phyloP scores from a whole-genome alignment of 2,797 vertebrate species.

The Leucoraja ocellata region DNA sequence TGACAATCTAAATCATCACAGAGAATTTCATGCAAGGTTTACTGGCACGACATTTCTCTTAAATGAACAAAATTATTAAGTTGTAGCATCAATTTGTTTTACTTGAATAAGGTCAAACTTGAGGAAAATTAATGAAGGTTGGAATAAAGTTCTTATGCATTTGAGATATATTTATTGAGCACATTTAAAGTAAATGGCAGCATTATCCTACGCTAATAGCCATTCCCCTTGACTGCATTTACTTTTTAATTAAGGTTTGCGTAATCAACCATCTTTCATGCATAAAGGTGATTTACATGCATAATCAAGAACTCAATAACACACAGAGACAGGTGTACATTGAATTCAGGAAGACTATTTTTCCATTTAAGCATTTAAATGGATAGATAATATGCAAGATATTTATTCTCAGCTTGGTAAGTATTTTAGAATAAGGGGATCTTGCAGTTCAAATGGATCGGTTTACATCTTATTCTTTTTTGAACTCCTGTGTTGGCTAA shows the following conservation, averaged over 20 bases:
- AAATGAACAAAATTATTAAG: neutral
- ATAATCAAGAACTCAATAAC: slow-evolving; percentile 24
- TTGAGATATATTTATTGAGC: neutral
- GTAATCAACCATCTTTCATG: neutral
- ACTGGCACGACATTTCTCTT: neutral
- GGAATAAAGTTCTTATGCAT: neutral
- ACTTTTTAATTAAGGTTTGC: slow-evolving; percentile 15
- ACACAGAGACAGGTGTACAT: neutral
- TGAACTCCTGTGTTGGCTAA: neutral
- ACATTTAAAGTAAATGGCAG: slow-evolving; percentile 24
- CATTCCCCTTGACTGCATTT: neutral
- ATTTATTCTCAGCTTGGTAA: neutral
- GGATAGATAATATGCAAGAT: neutral
- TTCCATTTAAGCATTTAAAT: neutral
- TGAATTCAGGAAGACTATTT: neutral
- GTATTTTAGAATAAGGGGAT: neutral
- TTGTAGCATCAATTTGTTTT: neutral
- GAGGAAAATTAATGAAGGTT: neutral
- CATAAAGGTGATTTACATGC: slow-evolving; percentile 9
- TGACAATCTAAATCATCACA: neutral
- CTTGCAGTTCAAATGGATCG: neutral
- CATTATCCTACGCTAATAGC: neutral
- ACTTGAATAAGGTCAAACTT: neutral
- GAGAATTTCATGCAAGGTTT: neutral
- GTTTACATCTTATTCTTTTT: neutral